Percentiles rank a stretch among this genome's conserved stretches.
These are phyloP conservation scores for Uropsilus gracilis DNA, from an alignment of 2,113 vertebrate species.

Conservation along the genomic window DNA sequence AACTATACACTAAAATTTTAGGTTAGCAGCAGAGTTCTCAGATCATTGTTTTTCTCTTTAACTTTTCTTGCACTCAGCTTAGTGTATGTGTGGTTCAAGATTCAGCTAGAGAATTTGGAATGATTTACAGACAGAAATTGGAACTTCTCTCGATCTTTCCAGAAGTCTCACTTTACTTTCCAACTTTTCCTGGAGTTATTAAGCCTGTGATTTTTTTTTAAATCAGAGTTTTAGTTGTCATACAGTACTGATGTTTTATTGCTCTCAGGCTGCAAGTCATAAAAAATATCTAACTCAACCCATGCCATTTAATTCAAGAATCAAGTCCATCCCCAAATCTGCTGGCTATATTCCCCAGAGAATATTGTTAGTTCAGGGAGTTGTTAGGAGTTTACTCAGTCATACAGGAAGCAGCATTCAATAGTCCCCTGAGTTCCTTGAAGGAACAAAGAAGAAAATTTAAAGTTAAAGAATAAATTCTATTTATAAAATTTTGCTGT, in stretches of 20 bases:
- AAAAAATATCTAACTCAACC: background rate
- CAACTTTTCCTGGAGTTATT: background rate
- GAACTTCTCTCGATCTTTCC: background rate
- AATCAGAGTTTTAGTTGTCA: background rate
- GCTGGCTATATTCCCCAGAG: background rate
- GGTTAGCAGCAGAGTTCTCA: background rate
- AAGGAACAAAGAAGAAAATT: background rate
- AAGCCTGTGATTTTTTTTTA: background rate
- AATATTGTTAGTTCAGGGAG: background rate
- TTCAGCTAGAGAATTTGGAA: background rate
- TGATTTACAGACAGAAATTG: background rate
- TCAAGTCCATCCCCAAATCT: background rate
- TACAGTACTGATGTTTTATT: background rate
- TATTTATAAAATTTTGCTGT: background rate
- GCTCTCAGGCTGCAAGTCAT: background rate
- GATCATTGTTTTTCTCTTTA: background rate
- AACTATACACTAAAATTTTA: background rate
- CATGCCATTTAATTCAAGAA: background rate
- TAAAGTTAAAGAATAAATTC: background rate
- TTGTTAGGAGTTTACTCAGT: background rate
- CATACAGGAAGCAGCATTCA: background rate
- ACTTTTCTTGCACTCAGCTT: background rate
- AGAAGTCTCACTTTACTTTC: background rate
- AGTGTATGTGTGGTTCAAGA: accelerated
- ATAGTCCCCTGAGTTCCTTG: background rate